Evolutionary conservation across 2,888 invertebrate genomes (phyloP).

Genomic region (Apamea monoglypha): DNA sequence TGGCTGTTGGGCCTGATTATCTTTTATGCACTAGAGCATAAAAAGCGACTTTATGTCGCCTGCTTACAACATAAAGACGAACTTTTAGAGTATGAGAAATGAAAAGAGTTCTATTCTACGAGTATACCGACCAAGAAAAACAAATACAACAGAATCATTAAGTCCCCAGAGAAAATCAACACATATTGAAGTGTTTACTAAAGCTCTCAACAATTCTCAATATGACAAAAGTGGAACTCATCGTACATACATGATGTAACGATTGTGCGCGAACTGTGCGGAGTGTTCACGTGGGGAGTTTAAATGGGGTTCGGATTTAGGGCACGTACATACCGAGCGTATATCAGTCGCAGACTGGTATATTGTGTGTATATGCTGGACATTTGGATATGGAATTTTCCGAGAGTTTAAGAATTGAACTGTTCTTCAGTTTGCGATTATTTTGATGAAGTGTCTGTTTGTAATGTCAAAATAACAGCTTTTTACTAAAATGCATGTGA

Average conservation of each 20-base stretch:
- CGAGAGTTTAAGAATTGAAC: neutral
- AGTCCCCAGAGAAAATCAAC: neutral
- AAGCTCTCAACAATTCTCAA: slow-evolving; percentile 15
- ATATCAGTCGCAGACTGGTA: slow-evolving; percentile 4
- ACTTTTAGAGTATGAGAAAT: too few relatives aligned
- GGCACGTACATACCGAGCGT: slow-evolving; percentile 5
- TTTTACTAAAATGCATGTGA: too few relatives aligned
- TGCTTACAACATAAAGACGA: too few relatives aligned
- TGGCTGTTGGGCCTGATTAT: too few relatives aligned
- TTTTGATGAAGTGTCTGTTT: too few relatives aligned
- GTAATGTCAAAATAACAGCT: too few relatives aligned
- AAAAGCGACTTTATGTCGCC: too few relatives aligned
- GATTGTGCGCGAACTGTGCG: neutral
- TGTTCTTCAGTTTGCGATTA: neutral
- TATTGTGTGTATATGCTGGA: neutral
- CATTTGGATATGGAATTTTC: neutral
- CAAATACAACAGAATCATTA: neutral
- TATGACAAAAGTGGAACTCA: slow-evolving; percentile 18
- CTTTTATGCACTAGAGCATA: too few relatives aligned
- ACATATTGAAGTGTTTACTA: slow-evolving; percentile 8
- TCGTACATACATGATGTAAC: slow-evolving; percentile 32
- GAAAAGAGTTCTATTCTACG: neutral
- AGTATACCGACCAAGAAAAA: neutral
- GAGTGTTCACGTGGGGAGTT: slow-evolving; percentile 18
- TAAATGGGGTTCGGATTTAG: slow-evolving; percentile 24